Conservation (phyloP, 2,888 invertebrate genomes). For the Troides aeacus region DNA sequence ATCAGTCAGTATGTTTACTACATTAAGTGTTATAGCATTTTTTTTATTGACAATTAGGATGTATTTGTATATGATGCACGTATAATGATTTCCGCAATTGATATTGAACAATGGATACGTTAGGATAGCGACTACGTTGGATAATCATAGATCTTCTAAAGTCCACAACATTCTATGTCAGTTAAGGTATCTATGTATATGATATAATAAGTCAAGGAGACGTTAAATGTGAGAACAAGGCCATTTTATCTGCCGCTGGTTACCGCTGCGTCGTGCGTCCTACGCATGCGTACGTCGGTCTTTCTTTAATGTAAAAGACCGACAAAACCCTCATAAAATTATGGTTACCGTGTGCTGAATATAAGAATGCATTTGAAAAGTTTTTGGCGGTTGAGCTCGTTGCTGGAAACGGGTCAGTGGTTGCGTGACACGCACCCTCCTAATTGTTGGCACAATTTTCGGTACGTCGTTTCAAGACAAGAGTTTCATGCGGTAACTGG, state of each 20-base stretch:
- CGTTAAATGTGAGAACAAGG: slow-evolving; percentile 43
- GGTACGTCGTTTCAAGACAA: slow-evolving; percentile 23
- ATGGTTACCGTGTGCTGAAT: slow-evolving; percentile 29
- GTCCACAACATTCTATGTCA: slow-evolving; percentile 32
- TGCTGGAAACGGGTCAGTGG: slow-evolving; percentile 50
- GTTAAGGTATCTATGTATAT: slow-evolving; percentile 31
- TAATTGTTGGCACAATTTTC: slow-evolving; percentile 39
- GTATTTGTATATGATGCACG: too few relatives aligned
- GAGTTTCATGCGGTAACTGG: slow-evolving; percentile 48
- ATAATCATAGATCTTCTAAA: not conserved
- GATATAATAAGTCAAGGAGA: slow-evolving; percentile 35
- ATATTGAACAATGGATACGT: not conserved
- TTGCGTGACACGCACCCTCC: slow-evolving; percentile 43
- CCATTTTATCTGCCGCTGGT: slow-evolving; percentile 34
- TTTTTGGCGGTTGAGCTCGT: slow-evolving; percentile 28
- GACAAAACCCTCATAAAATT: not conserved
- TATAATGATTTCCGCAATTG: too few relatives aligned
- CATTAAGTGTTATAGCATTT: too few relatives aligned
- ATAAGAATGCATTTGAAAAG: not conserved
- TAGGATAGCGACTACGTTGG: not conserved
- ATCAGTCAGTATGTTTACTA: too few relatives aligned
- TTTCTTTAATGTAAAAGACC: slow-evolving; percentile 3
- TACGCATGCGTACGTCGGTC: slow-evolving; percentile 39
- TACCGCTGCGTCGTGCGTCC: slow-evolving; percentile 28
- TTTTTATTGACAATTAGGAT: too few relatives aligned